These are phyloP conservation scores for Tenualosa thibaudeaui DNA, from an alignment of 2,797 vertebrate genomes.

Conservation along the genomic window DNA sequence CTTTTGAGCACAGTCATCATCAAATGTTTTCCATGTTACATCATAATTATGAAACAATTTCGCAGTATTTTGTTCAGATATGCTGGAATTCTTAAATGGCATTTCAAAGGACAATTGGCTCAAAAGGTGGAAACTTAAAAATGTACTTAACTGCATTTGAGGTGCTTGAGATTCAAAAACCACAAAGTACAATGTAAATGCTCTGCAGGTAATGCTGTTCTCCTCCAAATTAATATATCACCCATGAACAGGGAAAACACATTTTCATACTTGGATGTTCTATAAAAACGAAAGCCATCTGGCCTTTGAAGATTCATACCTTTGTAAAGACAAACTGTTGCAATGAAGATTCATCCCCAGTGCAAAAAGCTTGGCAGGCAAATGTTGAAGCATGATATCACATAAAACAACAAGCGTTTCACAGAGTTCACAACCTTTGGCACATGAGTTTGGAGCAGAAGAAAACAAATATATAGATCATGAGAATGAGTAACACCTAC, in stretches of 20 bases:
- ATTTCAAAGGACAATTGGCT: background rate
- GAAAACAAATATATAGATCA: conserved; percentile 58
- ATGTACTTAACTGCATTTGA: conserved; percentile 4
- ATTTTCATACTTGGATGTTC: conserved; percentile 9
- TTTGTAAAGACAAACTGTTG: conserved; percentile 25
- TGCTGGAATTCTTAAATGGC: background rate
- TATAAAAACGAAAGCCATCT: background rate
- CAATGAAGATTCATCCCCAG: conserved; percentile 14
- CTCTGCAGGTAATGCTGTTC: background rate
- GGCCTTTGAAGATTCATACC: conserved; percentile 34
- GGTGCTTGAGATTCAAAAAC: background rate
- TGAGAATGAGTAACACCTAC: conserved; percentile 42
- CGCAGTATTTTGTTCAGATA: background rate
- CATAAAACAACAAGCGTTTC: conserved; percentile 18
- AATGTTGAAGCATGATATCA: conserved; percentile 15
- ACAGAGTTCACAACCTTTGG: conserved; percentile 55
- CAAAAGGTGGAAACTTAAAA: background rate
- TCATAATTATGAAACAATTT: background rate
- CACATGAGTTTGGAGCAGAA: conserved; percentile 56
- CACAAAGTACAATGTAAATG: background rate
- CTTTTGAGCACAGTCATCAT: background rate
- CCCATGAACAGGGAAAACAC: background rate
- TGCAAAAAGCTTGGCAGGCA: conserved; percentile 21
- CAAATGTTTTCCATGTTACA: background rate
- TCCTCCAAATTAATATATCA: background rate